A percentile compares a stretch with the other conserved stretches of the same genome.
phyloP scores from a whole-genome alignment of 2,113 vertebrate genomes.

The Paratilapia polleni region DNA sequence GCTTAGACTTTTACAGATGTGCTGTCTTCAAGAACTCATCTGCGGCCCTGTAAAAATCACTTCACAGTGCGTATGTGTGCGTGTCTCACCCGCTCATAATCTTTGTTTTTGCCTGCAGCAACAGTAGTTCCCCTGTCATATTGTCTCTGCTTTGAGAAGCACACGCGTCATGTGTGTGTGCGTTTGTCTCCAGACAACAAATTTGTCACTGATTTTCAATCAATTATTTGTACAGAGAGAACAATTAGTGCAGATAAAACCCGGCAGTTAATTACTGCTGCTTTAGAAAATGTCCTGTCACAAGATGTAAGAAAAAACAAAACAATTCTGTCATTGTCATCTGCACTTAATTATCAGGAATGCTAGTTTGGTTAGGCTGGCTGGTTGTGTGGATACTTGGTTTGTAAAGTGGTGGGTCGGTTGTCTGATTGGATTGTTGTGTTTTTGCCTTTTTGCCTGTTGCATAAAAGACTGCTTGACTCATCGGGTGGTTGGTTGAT shows the following conservation, averaged over 20 bases:
- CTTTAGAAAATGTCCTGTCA: slow-evolving; percentile 11
- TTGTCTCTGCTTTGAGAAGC: slow-evolving; percentile 18
- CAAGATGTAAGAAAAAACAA: slow-evolving; percentile 19
- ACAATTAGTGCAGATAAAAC: slow-evolving; percentile 54
- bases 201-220: slow-evolving; percentile 50
- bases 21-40: slow-evolving; percentile 14
- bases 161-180: background rate
- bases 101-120: slow-evolving; percentile 1
- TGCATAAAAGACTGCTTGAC: background rate
- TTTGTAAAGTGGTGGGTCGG: background rate
- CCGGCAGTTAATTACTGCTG: slow-evolving; percentile 32
- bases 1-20: slow-evolving; percentile 52
- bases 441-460: background rate
- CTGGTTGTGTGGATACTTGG: background rate
- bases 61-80: background rate
- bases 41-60: slow-evolving; percentile 25
- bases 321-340: slow-evolving; percentile 23
- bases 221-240: slow-evolving; percentile 50
- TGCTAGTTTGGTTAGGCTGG: background rate
- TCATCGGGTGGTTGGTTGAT: background rate
- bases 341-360: slow-evolving; percentile 19
- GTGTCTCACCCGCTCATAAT: background rate
- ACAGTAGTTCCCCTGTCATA: background rate
- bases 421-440: background rate
- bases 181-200: slow-evolving; percentile 30